Percentiles rank a stretch among this genome's conserved stretches.
Conservation (phyloP, 2,797 vertebrate genomes). For the Pseudomugil gertrudae region DNA sequence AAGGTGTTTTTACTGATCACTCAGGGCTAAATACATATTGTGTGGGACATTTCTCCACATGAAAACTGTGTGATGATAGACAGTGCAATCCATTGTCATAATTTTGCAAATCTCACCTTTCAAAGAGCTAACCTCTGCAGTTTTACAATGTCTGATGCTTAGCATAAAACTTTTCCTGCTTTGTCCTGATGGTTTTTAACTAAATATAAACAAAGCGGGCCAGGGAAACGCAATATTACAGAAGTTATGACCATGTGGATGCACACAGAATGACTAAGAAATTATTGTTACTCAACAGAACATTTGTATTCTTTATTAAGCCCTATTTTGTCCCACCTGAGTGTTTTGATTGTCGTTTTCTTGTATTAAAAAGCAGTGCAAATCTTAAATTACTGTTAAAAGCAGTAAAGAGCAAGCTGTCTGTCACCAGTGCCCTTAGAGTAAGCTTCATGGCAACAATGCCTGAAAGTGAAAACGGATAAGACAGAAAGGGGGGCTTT, state of each 20-base stretch:
- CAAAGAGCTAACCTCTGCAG: too few relatives aligned
- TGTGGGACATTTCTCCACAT: not conserved
- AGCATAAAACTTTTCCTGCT: not conserved
- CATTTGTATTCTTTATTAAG: not conserved
- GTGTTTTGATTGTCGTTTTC: not conserved
- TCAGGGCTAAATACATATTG: not conserved
- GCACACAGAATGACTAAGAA: not conserved
- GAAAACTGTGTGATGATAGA: not conserved
- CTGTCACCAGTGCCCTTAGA: conserved; percentile 36
- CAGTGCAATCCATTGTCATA: too few relatives aligned
- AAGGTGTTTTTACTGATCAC: not conserved
- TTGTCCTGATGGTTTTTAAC: not conserved
- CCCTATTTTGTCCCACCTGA: not conserved
- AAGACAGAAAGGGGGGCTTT: not conserved
- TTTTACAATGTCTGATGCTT: not conserved
- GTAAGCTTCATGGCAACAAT: conserved; percentile 27
- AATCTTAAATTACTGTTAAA: not conserved
- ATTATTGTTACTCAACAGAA: not conserved
- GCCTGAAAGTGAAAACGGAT: conserved; percentile 13
- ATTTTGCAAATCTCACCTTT: too few relatives aligned
- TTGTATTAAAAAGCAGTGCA: not conserved
- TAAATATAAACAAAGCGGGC: not conserved
- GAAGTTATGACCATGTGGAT: not conserved
- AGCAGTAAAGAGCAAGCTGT: not conserved
- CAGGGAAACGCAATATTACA: too few relatives aligned